Percentiles rank a stretch among this genome's conserved stretches.
phyloP scores from a whole-genome alignment of 2,888 invertebrate species.

The Trypoxylon attenuatum region DNA sequence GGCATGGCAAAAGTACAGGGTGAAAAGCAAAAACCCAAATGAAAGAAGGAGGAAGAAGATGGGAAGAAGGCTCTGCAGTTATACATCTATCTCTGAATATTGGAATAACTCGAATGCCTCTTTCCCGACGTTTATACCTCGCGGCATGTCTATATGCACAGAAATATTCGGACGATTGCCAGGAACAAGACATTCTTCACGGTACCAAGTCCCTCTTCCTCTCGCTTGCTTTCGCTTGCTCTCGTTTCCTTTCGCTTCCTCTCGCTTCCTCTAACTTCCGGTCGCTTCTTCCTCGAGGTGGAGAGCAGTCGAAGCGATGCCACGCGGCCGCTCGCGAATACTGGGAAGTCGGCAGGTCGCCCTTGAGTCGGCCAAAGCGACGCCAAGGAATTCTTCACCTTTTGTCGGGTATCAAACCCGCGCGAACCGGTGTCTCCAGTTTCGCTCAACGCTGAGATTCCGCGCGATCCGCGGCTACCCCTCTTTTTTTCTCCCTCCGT shows the following conservation, averaged over 20 bases:
- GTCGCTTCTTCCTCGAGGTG: background rate
- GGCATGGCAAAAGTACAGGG: background rate
- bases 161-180: slow-evolving; percentile 61
- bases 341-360: slow-evolving; percentile 4
- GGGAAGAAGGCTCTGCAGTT: slow-evolving; percentile 32
- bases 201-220: slow-evolving; percentile 34
- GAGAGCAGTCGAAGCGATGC: background rate
- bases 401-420: slow-evolving; percentile 47
- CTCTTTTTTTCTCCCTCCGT: slow-evolving; percentile 1
- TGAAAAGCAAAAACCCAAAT: background rate
- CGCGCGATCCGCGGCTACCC: slow-evolving; percentile 39
- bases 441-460: slow-evolving; percentile 46
- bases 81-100: slow-evolving; percentile 67
- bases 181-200: slow-evolving; percentile 67
- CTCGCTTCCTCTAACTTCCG: too few species aligned
- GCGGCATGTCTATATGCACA: slow-evolving; percentile 39
- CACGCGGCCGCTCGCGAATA: slow-evolving; percentile 24
- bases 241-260: too few species aligned
- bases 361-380: slow-evolving; percentile 36
- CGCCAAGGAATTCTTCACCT: slow-evolving; percentile 59
- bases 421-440: slow-evolving; percentile 50
- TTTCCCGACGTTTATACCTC: slow-evolving; percentile 47
- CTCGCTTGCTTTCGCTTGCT: too few species aligned
- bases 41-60: slow-evolving; percentile 15
- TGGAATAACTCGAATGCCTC: slow-evolving; percentile 68